Evolutionary conservation across 2,113 vertebrate species (phyloP).

Genomic region (Eptesicus fuscus): DNA sequence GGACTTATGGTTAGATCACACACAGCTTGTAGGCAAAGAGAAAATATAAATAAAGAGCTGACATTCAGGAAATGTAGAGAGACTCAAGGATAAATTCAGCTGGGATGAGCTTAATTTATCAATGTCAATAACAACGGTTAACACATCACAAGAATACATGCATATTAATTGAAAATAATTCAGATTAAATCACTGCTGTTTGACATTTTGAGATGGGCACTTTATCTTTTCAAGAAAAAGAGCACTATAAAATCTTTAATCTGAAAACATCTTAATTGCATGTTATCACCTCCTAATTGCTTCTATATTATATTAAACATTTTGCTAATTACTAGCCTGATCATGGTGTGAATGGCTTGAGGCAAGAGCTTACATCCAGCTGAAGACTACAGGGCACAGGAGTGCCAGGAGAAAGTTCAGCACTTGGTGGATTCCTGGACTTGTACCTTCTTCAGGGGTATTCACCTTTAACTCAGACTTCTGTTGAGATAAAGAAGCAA

Average conservation of each 20-base stretch:
- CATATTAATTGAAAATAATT: slow-evolving; percentile 99
- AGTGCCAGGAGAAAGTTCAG: slow-evolving; percentile 81
- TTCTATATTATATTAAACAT: slow-evolving; percentile 99
- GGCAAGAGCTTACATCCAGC: slow-evolving; percentile 88
- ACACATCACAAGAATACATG: slow-evolving; percentile 91
- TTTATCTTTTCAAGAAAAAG: slow-evolving; percentile 96
- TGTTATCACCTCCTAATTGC: slow-evolving; percentile 99
- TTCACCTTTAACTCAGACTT: slow-evolving; percentile 70
- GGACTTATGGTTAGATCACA: slow-evolving; percentile 81
- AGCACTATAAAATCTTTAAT: slow-evolving; percentile 93
- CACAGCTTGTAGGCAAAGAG: slow-evolving; percentile 85
- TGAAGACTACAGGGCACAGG: slow-evolving; percentile 82
- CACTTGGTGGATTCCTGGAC: slow-evolving; percentile 63
- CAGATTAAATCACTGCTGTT: slow-evolving; percentile 96
- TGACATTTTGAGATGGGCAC: slow-evolving; percentile 97
- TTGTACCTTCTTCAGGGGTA: slow-evolving; percentile 74
- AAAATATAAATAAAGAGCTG: slow-evolving; percentile 82
- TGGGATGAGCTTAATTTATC: slow-evolving; percentile 97
- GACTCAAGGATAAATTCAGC: slow-evolving; percentile 91
- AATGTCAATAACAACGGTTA: slow-evolving; percentile 93
- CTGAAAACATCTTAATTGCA: slow-evolving; percentile 99
- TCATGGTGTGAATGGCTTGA: slow-evolving; percentile 97
- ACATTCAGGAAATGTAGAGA: slow-evolving; percentile 93
- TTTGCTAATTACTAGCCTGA: slow-evolving; percentile 99
- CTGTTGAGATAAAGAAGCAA: slow-evolving; percentile 68